Conservation (phyloP, 2,113 vertebrate genomes). For the Orycteropus afer region DNA sequence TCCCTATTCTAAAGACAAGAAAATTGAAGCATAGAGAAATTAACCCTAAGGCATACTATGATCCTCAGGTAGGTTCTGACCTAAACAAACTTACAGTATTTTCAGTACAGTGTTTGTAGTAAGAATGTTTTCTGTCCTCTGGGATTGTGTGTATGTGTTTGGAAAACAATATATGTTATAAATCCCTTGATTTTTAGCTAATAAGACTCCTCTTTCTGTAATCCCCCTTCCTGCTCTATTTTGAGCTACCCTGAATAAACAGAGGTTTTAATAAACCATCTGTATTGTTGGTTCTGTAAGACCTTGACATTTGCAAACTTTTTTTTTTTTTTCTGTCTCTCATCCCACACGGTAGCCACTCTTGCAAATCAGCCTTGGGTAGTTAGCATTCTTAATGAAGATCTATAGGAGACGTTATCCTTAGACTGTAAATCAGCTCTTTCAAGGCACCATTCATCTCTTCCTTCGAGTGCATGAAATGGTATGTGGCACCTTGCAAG, state of each 20-base stretch:
- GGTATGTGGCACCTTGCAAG: constrained; percentile 69
- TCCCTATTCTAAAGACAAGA: background rate
- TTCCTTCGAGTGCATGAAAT: constrained; percentile 69
- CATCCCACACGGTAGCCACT: constrained; percentile 68
- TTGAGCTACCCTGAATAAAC: constrained; percentile 28
- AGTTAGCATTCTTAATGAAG: constrained; percentile 83
- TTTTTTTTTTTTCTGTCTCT: constrained; percentile 77
- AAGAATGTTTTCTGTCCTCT: background rate
- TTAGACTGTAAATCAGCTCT: constrained; percentile 79
- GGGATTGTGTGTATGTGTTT: background rate
- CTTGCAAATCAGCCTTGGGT: constrained; percentile 81
- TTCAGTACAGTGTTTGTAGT: background rate
- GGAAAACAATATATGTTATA: background rate
- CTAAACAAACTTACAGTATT: background rate
- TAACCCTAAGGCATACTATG: background rate
- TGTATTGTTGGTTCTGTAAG: constrained; percentile 60
- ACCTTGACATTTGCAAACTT: constrained; percentile 81
- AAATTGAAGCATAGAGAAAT: background rate
- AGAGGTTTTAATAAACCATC: constrained; percentile 49
- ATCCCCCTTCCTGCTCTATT: background rate
- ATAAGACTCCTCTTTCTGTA: background rate
- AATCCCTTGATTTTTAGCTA: background rate
- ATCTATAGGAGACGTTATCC: constrained; percentile 75
- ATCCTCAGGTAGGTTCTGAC: background rate
- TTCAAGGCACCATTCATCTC: constrained; percentile 75